phyloP scores from a whole-genome alignment of 2,888 invertebrate genomes.

The Polyommatus iphigenia region DNA sequence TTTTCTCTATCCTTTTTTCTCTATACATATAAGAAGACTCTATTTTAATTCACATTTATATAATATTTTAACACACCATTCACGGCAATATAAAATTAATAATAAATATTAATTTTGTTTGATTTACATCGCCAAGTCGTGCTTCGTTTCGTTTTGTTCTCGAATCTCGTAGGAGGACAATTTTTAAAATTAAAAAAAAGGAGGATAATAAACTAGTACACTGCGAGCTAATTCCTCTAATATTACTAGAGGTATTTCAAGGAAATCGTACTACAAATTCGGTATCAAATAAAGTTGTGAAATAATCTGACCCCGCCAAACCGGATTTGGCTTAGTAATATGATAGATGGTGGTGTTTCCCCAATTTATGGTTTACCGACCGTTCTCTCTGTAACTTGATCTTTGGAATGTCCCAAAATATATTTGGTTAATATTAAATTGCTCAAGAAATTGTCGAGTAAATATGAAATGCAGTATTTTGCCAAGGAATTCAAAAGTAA shows the following conservation, averaged over 20 bases:
- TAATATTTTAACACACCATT: too few relatives aligned
- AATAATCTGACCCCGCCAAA: constrained; percentile 17
- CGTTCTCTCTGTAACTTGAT: background rate
- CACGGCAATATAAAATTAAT: too few relatives aligned
- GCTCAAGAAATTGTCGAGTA: background rate
- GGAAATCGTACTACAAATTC: background rate
- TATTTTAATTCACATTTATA: too few relatives aligned
- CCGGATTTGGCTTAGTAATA: constrained; percentile 6
- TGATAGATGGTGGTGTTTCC: constrained; percentile 7
- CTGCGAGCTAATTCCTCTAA: background rate
- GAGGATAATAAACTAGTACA: too few relatives aligned
- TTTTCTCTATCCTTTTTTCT: too few relatives aligned
- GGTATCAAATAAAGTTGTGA: background rate
- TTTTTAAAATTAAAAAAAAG: too few relatives aligned
- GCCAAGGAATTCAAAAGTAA: background rate
- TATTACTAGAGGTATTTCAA: background rate
- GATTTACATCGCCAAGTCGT: too few relatives aligned
- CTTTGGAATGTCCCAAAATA: background rate
- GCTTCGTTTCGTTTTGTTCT: too few relatives aligned
- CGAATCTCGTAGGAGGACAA: too few relatives aligned
- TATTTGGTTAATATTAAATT: background rate
- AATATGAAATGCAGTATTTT: background rate
- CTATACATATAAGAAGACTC: too few relatives aligned
- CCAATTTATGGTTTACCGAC: background rate
- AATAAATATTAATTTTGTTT: too few relatives aligned